A percentile compares a stretch with the other conserved stretches of the same genome.
These are phyloP conservation scores for Lepisosteus osseus DNA, from an alignment of 2,113 vertebrate species.

Conservation along the genomic window DNA sequence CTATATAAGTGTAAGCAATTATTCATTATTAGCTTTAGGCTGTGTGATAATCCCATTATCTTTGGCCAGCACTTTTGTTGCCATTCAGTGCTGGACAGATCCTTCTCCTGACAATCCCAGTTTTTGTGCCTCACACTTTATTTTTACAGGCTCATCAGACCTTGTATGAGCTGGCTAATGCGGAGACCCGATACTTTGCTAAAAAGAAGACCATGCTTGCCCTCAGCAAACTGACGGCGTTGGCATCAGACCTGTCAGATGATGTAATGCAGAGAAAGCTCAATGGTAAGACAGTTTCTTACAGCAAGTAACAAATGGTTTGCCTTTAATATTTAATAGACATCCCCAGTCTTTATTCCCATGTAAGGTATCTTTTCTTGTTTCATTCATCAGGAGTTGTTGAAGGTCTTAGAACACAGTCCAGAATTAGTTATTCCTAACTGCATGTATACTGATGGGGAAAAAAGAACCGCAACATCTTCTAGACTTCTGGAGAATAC, in stretches of 20 bases:
- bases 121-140: not conserved
- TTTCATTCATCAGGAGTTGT: not conserved
- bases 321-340: no score
- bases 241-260: constrained; percentile 81
- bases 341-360: not conserved
- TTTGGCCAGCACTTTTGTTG: no score
- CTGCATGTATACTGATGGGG: no score
- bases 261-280: constrained; percentile 76
- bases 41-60: no score
- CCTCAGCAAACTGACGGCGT: constrained; percentile 85
- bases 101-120: not conserved
- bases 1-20: no score
- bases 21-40: no score
- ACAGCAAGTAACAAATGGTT: no score
- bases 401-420: no score
- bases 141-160: constrained; percentile 80
- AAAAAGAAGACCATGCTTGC: constrained; percentile 96
- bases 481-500: no score
- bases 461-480: no score
- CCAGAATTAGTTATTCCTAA: no score
- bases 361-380: not conserved
- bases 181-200: constrained; percentile 84
- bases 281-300: constrained; percentile 66
- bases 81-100: no score
- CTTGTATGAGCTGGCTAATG: constrained; percentile 79